These are phyloP conservation scores for Fragum fragum DNA, from an alignment of 2,888 invertebrate species.

Conservation along the genomic window DNA sequence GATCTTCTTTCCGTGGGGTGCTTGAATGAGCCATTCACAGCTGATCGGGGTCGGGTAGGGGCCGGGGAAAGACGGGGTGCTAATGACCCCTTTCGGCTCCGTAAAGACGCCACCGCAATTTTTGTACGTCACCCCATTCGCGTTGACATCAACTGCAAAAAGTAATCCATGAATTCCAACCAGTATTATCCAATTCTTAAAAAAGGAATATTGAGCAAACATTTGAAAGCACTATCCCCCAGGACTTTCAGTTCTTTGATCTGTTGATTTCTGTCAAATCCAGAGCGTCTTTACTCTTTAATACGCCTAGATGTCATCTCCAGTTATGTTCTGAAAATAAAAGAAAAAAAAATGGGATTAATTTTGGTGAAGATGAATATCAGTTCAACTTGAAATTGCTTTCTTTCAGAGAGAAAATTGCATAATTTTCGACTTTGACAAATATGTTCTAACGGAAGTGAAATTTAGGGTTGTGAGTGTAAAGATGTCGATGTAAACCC, in stretches of 20 bases:
- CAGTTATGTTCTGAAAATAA: background rate
- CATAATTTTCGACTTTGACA: background rate
- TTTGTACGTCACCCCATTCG: slow-evolving; percentile 48
- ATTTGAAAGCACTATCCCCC: background rate
- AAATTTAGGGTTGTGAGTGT: no score
- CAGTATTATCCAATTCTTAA: background rate
- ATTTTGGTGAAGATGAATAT: background rate
- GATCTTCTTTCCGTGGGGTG: slow-evolving; percentile 89
- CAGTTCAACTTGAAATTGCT: background rate
- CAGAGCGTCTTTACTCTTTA: background rate
- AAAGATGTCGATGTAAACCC: no score
- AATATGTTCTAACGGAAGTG: no score
- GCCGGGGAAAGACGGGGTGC: slow-evolving; percentile 94
- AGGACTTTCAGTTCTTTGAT: background rate
- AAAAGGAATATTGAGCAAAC: background rate
- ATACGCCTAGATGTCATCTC: background rate
- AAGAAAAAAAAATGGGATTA: background rate
- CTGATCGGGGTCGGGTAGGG: slow-evolving; percentile 93
- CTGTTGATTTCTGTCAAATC: background rate
- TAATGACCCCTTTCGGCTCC: slow-evolving; percentile 87
- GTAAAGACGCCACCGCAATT: slow-evolving; percentile 77
- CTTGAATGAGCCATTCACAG: slow-evolving; percentile 96
- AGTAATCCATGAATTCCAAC: background rate
- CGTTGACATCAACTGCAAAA: background rate
- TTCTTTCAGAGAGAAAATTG: background rate